Percentiles rank a stretch among this genome's conserved stretches.
phyloP scores from a whole-genome alignment of 1,140 invertebrate species.

The Drosophila sp. region DNA sequence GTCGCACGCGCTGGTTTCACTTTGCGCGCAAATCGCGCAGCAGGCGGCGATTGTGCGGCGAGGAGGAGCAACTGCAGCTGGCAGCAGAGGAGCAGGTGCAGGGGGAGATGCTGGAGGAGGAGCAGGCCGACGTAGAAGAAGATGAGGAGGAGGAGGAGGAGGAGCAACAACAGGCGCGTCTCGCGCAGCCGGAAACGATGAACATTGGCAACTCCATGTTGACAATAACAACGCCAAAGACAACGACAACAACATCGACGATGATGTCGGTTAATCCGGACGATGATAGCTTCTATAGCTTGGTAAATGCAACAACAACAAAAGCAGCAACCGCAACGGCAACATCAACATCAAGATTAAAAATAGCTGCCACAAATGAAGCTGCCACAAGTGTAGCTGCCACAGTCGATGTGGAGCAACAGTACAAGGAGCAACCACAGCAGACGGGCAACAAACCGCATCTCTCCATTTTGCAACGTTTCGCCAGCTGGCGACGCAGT shows the following conservation, averaged over 20 bases:
- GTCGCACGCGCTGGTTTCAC: constrained; percentile 59
- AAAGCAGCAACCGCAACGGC: background rate
- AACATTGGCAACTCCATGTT: constrained; percentile 71
- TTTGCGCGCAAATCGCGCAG: constrained; percentile 51
- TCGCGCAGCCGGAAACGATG: constrained; percentile 68
- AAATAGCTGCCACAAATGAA: background rate
- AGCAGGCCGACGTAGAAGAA: too few species aligned
- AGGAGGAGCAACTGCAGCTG: constrained; percentile 43
- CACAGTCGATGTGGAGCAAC: constrained; percentile 26
- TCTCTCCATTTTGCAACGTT: constrained; percentile 41
- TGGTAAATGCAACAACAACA: constrained; percentile 36
- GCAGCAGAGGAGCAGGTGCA: constrained; percentile 25
- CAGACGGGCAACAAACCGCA: constrained; percentile 32
- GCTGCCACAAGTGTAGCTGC: background rate
- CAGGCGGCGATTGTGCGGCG: constrained; percentile 45
- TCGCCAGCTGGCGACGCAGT: constrained; percentile 52
- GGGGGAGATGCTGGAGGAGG: constrained; percentile 15
- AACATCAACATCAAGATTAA: background rate
- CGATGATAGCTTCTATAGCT: constrained; percentile 63
- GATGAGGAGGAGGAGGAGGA: constrained; percentile 13
- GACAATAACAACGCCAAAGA: constrained; percentile 60
- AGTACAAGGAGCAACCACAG: constrained; percentile 54
- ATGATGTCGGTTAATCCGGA: constrained; percentile 21
- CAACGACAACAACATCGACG: constrained; percentile 10
- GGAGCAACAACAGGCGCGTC: constrained; percentile 29